Conservation (phyloP, 2,888 invertebrate genomes). For the Piscicola geometra region DNA sequence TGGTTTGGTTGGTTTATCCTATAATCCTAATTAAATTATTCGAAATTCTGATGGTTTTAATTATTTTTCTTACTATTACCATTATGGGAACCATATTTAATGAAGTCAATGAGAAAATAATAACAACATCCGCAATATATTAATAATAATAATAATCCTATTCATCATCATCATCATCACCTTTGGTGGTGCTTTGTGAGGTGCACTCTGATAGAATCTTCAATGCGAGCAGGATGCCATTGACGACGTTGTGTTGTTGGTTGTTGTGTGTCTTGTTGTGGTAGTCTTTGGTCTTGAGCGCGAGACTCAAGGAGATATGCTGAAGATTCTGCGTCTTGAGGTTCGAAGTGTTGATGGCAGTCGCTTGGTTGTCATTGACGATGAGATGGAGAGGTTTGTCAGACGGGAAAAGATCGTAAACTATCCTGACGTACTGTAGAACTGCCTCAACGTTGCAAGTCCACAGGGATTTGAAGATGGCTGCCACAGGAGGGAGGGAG, state of each 20-base stretch:
- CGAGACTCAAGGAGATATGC: constrained; percentile 57
- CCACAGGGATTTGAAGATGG: constrained; percentile 89
- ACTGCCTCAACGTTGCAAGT: constrained; percentile 91
- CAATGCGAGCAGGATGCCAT: constrained; percentile 15
- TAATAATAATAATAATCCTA: neutral
- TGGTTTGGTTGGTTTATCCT: too few species aligned
- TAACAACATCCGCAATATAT: neutral
- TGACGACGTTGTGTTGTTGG: constrained; percentile 10
- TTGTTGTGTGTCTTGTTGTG: neutral
- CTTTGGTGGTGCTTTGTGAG: neutral
- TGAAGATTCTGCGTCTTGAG: constrained; percentile 76
- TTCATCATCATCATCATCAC: neutral
- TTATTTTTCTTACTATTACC: neutral
- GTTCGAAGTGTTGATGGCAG: constrained; percentile 79
- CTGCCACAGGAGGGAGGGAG: constrained; percentile 63
- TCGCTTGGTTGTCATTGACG: constrained; percentile 78
- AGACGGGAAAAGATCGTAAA: constrained; percentile 66
- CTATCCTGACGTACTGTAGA: constrained; percentile 90
- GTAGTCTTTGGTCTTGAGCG: constrained; percentile 25
- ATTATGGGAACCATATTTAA: too few species aligned
- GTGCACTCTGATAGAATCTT: constrained; percentile 7
- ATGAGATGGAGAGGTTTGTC: constrained; percentile 67
- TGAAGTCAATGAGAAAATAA: too few species aligned
- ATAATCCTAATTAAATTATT: too few species aligned
- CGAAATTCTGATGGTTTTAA: neutral